Evolutionary conservation across 2,888 invertebrate genomes (phyloP).

Genomic region (Tetranychus truncatus): DNA sequence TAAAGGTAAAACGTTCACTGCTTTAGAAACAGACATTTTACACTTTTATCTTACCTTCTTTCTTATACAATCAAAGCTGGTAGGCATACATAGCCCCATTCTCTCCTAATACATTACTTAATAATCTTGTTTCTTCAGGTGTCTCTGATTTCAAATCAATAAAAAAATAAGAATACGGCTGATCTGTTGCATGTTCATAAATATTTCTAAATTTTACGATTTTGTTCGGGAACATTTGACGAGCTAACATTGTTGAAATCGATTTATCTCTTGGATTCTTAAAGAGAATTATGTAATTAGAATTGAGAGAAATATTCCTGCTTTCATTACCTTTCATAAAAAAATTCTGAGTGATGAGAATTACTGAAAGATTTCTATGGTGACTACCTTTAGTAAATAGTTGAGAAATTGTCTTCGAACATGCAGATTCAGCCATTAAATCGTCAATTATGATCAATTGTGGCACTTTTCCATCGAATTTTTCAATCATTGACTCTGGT

Average conservation of each 20-base stretch:
- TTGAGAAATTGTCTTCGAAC: background rate
- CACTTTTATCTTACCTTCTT: background rate
- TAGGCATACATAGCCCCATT: background rate
- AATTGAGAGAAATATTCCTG: background rate
- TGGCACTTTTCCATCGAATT: background rate
- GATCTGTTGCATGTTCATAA: background rate
- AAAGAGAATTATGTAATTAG: background rate
- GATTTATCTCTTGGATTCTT: background rate
- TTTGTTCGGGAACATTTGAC: background rate
- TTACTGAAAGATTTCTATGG: background rate
- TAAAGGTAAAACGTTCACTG: no score
- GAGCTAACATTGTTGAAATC: background rate
- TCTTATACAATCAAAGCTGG: background rate
- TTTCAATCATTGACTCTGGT: background rate
- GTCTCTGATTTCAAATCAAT: background rate
- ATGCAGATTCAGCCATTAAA: background rate
- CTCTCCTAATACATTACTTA: background rate
- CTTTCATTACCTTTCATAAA: background rate
- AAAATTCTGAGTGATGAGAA: background rate
- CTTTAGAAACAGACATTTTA: no score
- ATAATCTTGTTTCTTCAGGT: background rate
- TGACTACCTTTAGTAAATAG: background rate
- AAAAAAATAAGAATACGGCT: background rate
- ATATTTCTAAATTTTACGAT: background rate
- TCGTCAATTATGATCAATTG: background rate